Conservation (phyloP, 1,140 invertebrate species). For the Drosophila tristis region DNA sequence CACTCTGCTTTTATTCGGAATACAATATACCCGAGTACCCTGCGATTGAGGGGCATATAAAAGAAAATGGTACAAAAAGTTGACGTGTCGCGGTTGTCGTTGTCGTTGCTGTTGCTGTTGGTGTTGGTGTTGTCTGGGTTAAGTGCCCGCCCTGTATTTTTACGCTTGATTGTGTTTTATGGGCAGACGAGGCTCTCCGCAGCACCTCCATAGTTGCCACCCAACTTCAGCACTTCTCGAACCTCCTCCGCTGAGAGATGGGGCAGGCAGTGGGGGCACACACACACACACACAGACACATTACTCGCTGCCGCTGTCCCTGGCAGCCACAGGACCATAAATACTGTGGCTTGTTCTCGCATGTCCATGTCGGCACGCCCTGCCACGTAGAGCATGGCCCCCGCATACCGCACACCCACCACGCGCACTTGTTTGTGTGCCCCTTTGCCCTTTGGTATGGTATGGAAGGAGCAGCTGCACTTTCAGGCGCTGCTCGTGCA, state of each 20-base stretch:
- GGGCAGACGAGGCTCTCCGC: constrained; percentile 48
- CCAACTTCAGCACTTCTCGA: constrained; percentile 1
- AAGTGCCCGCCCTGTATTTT: constrained; percentile 76
- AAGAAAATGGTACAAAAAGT: constrained; percentile 42
- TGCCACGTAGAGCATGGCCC: constrained; percentile 34
- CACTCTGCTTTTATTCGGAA: constrained; percentile 2
- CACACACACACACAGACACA: constrained; percentile 19
- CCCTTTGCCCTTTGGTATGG: constrained; percentile 31
- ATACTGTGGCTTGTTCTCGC: constrained; percentile 77
- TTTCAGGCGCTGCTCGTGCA: constrained; percentile 54
- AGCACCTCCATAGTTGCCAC: background rate
- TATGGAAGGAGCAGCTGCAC: constrained; percentile 50
- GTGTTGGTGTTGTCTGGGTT: constrained; percentile 57
- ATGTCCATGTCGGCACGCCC: constrained; percentile 75
- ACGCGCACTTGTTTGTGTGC: constrained; percentile 4
- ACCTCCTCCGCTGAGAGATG: background rate
- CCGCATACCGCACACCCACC: background rate
- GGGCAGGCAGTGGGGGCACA: background rate
- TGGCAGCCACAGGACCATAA: constrained; percentile 75
- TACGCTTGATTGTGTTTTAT: constrained; percentile 83
- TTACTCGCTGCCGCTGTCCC: constrained; percentile 40
- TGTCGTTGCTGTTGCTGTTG: constrained; percentile 22
- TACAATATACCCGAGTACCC: constrained; percentile 30
- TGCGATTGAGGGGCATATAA: constrained; percentile 28
- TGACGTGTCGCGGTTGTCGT: constrained; percentile 63